These are phyloP conservation scores for Caenorhabditis sp. DNA, from an alignment of 2,888 invertebrate species.

Conservation along the genomic window DNA sequence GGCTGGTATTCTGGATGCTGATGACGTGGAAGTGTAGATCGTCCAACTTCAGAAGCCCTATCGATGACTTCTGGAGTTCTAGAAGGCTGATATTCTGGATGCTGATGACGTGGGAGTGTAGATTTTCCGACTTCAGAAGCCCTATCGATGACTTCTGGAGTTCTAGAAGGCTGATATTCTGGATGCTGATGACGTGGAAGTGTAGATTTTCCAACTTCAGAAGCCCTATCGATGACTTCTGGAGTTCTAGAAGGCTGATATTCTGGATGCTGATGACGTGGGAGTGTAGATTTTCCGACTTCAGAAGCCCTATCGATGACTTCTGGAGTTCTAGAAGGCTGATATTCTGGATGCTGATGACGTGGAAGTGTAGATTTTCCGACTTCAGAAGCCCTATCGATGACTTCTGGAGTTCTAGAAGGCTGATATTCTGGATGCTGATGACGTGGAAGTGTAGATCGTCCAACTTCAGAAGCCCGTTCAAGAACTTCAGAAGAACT, in stretches of 20 bases:
- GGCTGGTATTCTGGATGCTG: too few relatives aligned
- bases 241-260: too few relatives aligned
- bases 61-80: too few relatives aligned
- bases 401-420: background rate
- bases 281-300: background rate
- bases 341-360: background rate
- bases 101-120: background rate
- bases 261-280: too few relatives aligned
- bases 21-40: background rate
- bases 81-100: background rate
- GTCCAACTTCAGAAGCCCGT: background rate
- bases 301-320: background rate
- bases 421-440: background rate
- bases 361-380: background rate
- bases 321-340: too few relatives aligned
- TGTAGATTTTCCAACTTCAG: background rate
- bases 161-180: background rate
- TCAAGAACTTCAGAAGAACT: background rate
- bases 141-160: background rate
- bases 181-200: background rate
- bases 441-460: background rate
- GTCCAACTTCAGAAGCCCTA: background rate
- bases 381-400: background rate
- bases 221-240: background rate
- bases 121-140: background rate